phyloP scores from a whole-genome alignment of 1,140 invertebrate genomes.

The Varroa destructor region DNA sequence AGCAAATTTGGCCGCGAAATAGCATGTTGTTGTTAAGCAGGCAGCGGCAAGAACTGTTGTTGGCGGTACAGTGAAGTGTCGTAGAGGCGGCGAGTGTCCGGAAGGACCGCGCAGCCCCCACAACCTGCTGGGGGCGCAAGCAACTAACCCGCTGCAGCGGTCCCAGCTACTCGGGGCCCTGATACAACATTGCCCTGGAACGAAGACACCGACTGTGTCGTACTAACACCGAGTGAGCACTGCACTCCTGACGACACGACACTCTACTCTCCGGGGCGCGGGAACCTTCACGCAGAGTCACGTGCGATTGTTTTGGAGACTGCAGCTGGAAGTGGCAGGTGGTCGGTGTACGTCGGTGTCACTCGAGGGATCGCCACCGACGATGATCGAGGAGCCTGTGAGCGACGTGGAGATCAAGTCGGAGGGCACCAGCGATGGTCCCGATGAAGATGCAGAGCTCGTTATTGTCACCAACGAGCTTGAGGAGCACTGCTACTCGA shows the following conservation, averaged over 20 bases:
- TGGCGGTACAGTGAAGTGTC: no score
- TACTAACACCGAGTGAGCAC: no score
- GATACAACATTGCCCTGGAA: no score
- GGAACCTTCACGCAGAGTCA: constrained; percentile 25
- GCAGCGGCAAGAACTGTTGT: no score
- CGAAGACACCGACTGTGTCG: no score
- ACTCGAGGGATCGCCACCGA: neutral
- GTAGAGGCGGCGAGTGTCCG: no score
- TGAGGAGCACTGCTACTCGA: constrained; percentile 24
- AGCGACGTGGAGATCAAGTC: constrained; percentile 24
- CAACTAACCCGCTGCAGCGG: no score
- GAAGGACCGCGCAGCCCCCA: no score
- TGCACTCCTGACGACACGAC: no score
- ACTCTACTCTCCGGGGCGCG: no score
- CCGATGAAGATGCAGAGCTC: constrained; percentile 20
- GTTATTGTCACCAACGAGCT: constrained; percentile 9
- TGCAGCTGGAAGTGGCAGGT: constrained; percentile 24
- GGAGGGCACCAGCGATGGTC: neutral
- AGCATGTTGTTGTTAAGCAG: neutral
- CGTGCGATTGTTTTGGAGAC: constrained; percentile 28
- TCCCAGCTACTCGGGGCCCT: no score
- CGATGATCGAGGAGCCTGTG: constrained; percentile 22
- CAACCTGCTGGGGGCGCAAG: no score
- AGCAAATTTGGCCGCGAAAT: constrained; percentile 29
- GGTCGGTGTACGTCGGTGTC: neutral